Conservation (phyloP, 2,797 vertebrate genomes). For the Setipinna tenuifilis region DNA sequence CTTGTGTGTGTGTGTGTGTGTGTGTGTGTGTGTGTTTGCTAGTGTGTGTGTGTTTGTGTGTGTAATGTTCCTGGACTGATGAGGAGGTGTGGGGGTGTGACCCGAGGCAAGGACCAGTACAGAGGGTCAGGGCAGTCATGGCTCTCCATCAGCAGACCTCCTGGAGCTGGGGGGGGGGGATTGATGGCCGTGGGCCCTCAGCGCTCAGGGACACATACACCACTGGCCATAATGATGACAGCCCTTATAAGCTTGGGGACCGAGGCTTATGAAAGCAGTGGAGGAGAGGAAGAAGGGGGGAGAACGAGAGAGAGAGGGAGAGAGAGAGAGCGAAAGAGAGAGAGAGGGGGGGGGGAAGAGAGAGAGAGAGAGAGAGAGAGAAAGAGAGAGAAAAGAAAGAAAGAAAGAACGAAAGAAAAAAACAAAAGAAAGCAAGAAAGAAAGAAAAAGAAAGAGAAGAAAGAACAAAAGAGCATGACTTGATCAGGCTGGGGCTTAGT, state of each 20-base stretch:
- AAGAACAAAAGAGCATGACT: neutral
- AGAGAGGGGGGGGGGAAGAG: neutral
- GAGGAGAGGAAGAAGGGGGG: neutral
- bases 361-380: neutral
- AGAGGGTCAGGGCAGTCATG: neutral
- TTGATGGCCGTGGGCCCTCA: neutral
- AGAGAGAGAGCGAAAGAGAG: neutral
- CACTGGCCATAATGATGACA: neutral
- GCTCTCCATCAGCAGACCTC: neutral
- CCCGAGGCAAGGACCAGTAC: neutral
- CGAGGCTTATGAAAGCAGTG: neutral
- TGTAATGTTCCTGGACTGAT: neutral
- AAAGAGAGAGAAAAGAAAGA: neutral
- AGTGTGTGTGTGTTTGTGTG: too few species aligned
- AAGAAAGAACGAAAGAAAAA: neutral
- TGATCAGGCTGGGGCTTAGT: neutral
- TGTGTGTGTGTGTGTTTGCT: neutral
- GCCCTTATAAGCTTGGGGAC: conserved; percentile 14
- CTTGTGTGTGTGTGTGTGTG: too few species aligned
- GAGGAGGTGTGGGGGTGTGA: neutral
- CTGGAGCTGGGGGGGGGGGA: neutral
- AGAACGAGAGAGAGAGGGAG: neutral
- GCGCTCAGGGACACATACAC: conserved; percentile 11
- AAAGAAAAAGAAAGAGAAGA: neutral
- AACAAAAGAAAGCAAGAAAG: neutral